Conservation (phyloP, 2,797 vertebrate genomes). For the Prunella strophiata region DNA sequence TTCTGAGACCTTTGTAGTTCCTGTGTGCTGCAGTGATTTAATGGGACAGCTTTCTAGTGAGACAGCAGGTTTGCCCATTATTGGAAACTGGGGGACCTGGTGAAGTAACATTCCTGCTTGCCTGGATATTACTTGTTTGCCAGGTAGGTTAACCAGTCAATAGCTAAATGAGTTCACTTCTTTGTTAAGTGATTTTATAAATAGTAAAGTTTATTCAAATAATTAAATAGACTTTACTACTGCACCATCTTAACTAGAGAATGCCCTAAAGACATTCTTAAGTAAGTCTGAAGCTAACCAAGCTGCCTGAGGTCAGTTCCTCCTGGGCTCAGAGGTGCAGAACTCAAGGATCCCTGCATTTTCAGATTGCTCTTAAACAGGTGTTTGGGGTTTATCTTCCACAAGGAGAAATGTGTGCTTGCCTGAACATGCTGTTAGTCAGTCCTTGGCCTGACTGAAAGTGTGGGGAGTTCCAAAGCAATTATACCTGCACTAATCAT, state of each 20-base stretch:
- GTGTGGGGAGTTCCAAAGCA: neutral
- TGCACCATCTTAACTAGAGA: neutral
- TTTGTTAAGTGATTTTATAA: constrained; percentile 35
- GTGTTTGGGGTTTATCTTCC: neutral
- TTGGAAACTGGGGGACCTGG: neutral
- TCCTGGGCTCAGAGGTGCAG: neutral
- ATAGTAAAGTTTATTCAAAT: constrained; percentile 5
- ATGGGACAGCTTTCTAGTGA: neutral
- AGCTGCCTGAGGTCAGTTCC: neutral
- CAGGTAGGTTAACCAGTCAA: neutral
- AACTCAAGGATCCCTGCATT: neutral
- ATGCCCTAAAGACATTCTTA: neutral
- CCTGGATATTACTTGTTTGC: neutral
- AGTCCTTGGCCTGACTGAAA: neutral
- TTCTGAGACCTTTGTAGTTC: neutral
- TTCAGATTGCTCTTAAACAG: neutral
- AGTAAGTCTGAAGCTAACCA: neutral
- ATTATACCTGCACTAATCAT: neutral
- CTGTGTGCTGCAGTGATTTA: neutral
- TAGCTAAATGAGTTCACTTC: neutral
- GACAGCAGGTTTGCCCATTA: neutral
- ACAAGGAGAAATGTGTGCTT: neutral
- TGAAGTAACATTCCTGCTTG: neutral
- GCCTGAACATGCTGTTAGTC: neutral
- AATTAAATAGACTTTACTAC: neutral